These are phyloP conservation scores for Sigmodon hispidus DNA, from an alignment of 2,113 vertebrate genomes.

Conservation along the genomic window DNA sequence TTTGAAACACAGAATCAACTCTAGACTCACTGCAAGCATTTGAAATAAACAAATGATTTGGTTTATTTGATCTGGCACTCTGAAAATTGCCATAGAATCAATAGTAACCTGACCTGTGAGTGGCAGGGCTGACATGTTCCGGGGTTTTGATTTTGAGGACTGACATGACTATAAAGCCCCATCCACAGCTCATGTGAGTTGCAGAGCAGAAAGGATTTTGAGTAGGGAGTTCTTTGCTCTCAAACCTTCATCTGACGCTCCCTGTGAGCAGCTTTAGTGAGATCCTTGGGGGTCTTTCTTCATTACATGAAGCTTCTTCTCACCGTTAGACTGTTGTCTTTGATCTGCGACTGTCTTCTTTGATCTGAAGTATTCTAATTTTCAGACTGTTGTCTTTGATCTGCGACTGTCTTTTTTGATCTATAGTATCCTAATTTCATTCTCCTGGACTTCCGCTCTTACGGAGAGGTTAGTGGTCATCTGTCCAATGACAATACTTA, in stretches of 20 bases:
- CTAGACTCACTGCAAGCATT: slow-evolving; percentile 20
- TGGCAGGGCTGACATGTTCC: background rate
- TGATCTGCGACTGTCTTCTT: background rate
- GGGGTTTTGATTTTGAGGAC: slow-evolving; percentile 3
- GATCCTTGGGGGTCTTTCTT: background rate
- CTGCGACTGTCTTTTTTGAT: background rate
- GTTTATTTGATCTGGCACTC: slow-evolving; percentile 46
- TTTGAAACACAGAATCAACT: slow-evolving; percentile 47
- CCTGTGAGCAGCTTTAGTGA: background rate
- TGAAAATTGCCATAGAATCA: slow-evolving; percentile 35
- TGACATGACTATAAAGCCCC: background rate
- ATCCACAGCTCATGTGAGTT: background rate
- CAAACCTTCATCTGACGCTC: background rate
- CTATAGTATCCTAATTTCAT: background rate
- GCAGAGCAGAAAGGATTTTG: background rate
- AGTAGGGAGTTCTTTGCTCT: slow-evolving; percentile 1
- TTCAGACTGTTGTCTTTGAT: background rate
- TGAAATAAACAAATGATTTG: slow-evolving; percentile 53
- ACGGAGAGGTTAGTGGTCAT: background rate
- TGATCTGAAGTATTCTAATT: background rate
- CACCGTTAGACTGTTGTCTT: background rate
- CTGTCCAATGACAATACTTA: background rate
- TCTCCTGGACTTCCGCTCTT: background rate
- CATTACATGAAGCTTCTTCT: background rate
- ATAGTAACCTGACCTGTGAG: slow-evolving; percentile 25